Percentiles rank a stretch among this genome's conserved stretches.
phyloP scores from a whole-genome alignment of 2,113 vertebrate genomes.

The Aegithalos caudatus region DNA sequence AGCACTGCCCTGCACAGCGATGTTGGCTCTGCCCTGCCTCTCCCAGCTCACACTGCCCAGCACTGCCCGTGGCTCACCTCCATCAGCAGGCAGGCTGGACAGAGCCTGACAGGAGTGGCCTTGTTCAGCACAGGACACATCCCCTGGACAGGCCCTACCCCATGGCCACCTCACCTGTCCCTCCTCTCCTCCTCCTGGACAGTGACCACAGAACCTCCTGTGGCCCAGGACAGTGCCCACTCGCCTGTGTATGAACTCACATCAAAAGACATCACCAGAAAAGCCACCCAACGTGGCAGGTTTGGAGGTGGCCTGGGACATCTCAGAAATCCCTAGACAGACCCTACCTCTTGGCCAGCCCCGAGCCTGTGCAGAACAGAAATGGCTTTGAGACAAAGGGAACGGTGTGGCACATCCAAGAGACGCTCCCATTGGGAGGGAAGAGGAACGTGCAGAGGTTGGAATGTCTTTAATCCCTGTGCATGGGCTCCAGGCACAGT shows the following conservation, averaged over 20 bases:
- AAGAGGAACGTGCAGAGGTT: slow-evolving; percentile 7
- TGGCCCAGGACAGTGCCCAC: background rate
- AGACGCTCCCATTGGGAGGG: background rate
- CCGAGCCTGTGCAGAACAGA: background rate
- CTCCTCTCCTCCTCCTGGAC: background rate
- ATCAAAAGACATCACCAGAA: background rate
- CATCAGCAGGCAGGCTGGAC: background rate
- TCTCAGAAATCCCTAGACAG: background rate
- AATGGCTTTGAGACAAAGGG: background rate
- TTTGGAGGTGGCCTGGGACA: background rate
- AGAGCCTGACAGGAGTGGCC: background rate
- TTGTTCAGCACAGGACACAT: background rate
- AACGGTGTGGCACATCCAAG: background rate
- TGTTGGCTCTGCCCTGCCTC: background rate
- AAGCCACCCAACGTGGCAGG: background rate
- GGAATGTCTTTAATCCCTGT: slow-evolving; percentile 43
- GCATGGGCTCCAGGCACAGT: slow-evolving; percentile 8
- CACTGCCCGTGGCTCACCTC: background rate
- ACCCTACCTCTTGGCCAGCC: background rate
- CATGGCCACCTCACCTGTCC: background rate
- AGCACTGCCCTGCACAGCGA: background rate
- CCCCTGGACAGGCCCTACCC: background rate
- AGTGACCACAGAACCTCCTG: background rate
- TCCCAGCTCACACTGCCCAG: background rate
- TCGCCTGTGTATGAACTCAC: background rate